These are phyloP conservation scores for Pelecanus crispus DNA, from an alignment of 2,113 vertebrate species.

Conservation along the genomic window DNA sequence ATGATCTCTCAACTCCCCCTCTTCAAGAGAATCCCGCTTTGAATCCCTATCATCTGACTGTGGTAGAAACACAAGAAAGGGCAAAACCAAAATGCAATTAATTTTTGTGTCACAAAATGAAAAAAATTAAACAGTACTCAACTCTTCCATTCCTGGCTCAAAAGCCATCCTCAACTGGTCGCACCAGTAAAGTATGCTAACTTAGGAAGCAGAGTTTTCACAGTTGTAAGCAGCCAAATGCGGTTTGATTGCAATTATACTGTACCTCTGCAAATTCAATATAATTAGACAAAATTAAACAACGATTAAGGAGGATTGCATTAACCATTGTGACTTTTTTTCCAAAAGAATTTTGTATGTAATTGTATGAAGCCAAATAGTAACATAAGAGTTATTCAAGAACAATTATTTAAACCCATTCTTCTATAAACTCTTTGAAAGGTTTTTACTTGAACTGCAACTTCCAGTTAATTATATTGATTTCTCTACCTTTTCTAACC, in stretches of 20 bases:
- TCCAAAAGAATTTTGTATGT: neutral
- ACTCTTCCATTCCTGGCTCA: neutral
- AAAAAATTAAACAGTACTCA: fast-evolving
- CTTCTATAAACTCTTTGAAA: neutral
- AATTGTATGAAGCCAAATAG: neutral
- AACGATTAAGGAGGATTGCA: fast-evolving
- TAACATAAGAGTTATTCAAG: neutral
- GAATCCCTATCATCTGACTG: conserved; percentile 98
- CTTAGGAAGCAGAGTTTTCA: neutral
- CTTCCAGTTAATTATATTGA: neutral
- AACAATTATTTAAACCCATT: neutral
- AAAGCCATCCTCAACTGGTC: neutral
- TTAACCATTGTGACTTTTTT: fast-evolving
- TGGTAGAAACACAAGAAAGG: neutral
- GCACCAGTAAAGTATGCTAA: neutral
- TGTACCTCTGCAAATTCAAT: neutral
- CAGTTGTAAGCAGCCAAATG: neutral
- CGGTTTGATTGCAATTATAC: neutral
- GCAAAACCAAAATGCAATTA: neutral
- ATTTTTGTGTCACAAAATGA: neutral
- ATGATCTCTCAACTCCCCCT: conserved; percentile 97
- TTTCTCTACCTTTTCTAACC: neutral
- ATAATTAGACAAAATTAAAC: neutral
- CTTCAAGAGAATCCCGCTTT: conserved; percentile 95
- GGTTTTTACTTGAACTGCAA: neutral